phyloP scores from a whole-genome alignment of 2,797 vertebrate species.

The Darevskia nairensis region DNA sequence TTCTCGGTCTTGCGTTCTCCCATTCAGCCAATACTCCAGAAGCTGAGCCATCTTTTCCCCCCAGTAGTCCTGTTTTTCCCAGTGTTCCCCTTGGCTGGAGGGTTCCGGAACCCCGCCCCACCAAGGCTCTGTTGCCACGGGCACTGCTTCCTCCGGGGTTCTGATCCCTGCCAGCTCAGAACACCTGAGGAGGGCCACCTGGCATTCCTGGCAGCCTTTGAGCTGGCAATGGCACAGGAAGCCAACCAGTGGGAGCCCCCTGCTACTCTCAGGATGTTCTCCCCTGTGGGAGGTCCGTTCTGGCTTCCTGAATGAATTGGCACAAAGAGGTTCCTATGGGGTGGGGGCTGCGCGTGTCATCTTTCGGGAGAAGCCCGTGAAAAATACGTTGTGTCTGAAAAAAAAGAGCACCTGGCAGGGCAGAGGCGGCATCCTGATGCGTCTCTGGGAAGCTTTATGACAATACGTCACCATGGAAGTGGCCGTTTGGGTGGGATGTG shows the following conservation, averaged over 20 bases:
- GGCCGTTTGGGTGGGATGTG: too few relatives aligned
- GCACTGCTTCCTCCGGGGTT: slow-evolving; percentile 54
- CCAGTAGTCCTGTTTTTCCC: too few relatives aligned
- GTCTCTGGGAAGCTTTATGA: too few relatives aligned
- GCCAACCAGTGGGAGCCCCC: slow-evolving; percentile 44
- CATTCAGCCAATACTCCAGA: background rate
- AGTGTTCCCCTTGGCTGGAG: background rate
- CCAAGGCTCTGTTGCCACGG: slow-evolving; percentile 61
- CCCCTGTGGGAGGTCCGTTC: slow-evolving; percentile 41
- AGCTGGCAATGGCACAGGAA: slow-evolving; percentile 50
- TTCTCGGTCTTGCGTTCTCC: background rate
- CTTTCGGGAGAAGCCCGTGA: background rate
- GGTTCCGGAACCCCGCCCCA: slow-evolving; percentile 53
- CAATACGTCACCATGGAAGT: too few relatives aligned
- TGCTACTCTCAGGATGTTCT: slow-evolving; percentile 27
- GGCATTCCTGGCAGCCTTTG: slow-evolving; percentile 37
- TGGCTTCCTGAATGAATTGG: background rate
- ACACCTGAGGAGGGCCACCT: slow-evolving; percentile 29
- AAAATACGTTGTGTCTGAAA: background rate
- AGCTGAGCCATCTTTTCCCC: background rate
- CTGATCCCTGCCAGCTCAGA: slow-evolving; percentile 53
- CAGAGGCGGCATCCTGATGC: too few relatives aligned
- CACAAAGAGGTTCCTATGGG: background rate
- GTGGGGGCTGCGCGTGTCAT: too few relatives aligned
- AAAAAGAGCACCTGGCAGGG: background rate